Evolutionary conservation across 2,888 invertebrate species (phyloP), one percentile per base, ranked within the genome.

Genomic region (Apeira syringaria): DNA sequence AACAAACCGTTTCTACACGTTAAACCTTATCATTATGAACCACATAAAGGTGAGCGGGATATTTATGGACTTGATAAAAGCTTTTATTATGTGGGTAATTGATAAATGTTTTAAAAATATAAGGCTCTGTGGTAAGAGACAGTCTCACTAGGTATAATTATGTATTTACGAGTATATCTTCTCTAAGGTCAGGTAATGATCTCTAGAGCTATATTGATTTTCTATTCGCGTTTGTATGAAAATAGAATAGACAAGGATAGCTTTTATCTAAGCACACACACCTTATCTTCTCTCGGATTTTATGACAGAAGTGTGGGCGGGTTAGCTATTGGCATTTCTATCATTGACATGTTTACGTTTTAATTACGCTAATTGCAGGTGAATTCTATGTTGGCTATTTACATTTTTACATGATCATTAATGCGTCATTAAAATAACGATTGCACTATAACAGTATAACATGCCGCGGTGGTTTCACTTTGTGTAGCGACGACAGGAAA

Each of bases 131-230:
- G 38, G 38, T 44, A 44, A 44, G 17, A 33, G 27, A 29, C 30
- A 45, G 39, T 45, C 45, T 35, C 45, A 20, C n/a, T n/a, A n/a
- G n/a, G n/a, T n/a, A n/a, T n/a, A n/a, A n/a, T n/a, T n/a, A 25
- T 35, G 22, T 25, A 26, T 9, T 20, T 13, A 24, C 25, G 20
- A 17, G 32, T 22, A 25, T 33, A 44, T n/a, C n/a, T n/a, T n/a
- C n/a, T n/a, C n/a, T n/a, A 33, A 30, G 29, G 9, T 20, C 29
- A 32, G 13, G 29, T 33, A 25, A 29, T 24, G 20, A 45, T 45
- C 39, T 39, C 30, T 30, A 39, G 45, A 26, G 39, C 22, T 22
- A 30, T 45, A 39, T 45, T 45, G 45, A 45, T 45, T 45, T 45
- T 31, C 38, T 45, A 45, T 39, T 29, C 17, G 25, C 32, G 33